Base-by-base conservation (phyloP, 2,113 vertebrate species). In the Tylochromis polylepis region DNA sequence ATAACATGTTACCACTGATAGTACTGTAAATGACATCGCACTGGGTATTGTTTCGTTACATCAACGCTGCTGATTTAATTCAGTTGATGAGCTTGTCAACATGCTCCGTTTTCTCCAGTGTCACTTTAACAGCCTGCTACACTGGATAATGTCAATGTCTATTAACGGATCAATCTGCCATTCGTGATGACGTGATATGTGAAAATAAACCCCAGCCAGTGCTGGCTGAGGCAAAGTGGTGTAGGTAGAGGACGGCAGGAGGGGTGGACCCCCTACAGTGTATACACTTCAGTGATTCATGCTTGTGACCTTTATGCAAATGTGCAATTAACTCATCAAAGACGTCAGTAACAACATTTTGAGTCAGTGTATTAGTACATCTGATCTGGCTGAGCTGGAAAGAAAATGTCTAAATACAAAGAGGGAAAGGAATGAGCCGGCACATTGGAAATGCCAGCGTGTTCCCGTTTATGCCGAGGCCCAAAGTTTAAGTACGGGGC, bases 251-350 rank as follows among this genome's bases (percentile, higher is more conserved):
- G 14, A 31, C 8, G 8, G 79, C 55, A 72, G 79, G 29, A 53
- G 14, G 56, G 5, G 16, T 22, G 16, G 83, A 86, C 86, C 90
- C 88, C 89, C 85, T 41, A 60, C 84, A 70, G 89, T 5, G 34
- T 60, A 59, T 53, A 86, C 29, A n/a, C 24, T 75, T 82, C 11
- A 70, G 51, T 92, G 90, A 93, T 84, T 95, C 88, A 93, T 8
- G 11, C 59, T 87, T 15, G 7, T 86, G 90, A 89, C 92, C 89
- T 92, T 91, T 62, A 86, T 75, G 79, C 56, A 85, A 92, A 91
- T 82, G 84, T 70, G 9, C 27, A 83, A 89, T 92, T 90, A 90
- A 85, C 65, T 88, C 87, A 85, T 87, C 89, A 89, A 77, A 87
- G 79, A 92, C 87, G 84, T 93, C 91, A 93, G 72, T 82, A 84